A percentile compares a stretch with the other conserved stretches of the same genome.
These are phyloP conservation scores for Lepidurus packardi DNA, from an alignment of 1,140 invertebrate genomes.

Conservation along the genomic window DNA sequence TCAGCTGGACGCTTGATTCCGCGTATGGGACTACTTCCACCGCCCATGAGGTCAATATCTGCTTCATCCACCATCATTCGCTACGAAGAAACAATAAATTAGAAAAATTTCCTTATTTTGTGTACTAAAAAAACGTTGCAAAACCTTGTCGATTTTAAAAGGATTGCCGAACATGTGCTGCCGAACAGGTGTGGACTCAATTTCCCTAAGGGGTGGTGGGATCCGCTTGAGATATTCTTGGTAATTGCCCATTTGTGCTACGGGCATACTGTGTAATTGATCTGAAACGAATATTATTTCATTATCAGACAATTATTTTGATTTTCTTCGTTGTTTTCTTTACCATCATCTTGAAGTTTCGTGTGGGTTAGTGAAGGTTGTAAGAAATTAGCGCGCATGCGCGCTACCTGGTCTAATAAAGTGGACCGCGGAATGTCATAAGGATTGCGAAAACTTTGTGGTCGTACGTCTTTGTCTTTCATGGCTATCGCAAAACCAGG, in stretches of 20 bases:
- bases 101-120: conserved; percentile 25
- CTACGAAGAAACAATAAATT: conserved; percentile 40
- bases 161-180: conserved; percentile 99
- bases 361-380: conserved; percentile 66
- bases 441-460: conserved; percentile 82
- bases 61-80: conserved; percentile 82
- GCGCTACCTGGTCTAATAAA: conserved; percentile 83
- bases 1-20: conserved; percentile 40
- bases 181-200: conserved; percentile 89
- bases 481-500: conserved; percentile 68
- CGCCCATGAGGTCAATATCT: conserved; percentile 68
- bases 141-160: conserved; percentile 89
- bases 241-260: conserved; percentile 98
- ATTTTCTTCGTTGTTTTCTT: conserved; percentile 26
- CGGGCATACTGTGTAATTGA: conserved; percentile 85
- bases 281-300: conserved; percentile 52
- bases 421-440: conserved; percentile 87
- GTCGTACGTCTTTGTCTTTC: conserved; percentile 51
- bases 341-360: conserved; percentile 71
- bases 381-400: conserved; percentile 92
- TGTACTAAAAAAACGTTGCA: conserved; percentile 25
- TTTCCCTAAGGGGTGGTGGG: conserved; percentile 83
- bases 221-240: conserved; percentile 94
- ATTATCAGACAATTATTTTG: conserved; percentile 11
- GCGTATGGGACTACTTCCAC: conserved; percentile 37